A percentile compares a stretch with the other conserved stretches of the same genome.
These are phyloP conservation scores for Nesospiza acunhae DNA, from an alignment of 2,113 vertebrate genomes.

Conservation along the genomic window DNA sequence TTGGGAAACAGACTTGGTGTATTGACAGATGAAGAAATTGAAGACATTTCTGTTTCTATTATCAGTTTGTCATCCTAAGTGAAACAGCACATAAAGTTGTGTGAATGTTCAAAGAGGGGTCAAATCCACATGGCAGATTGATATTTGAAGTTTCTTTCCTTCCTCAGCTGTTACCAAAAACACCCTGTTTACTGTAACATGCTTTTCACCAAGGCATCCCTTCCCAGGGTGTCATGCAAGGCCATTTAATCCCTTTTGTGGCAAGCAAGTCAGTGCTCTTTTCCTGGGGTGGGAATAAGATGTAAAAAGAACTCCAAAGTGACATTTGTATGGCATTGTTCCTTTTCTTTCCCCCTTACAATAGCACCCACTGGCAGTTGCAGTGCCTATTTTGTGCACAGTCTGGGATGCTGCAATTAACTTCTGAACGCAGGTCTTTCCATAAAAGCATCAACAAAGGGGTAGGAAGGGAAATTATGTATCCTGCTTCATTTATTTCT, in stretches of 20 bases:
- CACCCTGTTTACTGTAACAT: not conserved
- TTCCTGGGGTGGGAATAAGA: conserved; percentile 35
- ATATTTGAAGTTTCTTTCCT: not conserved
- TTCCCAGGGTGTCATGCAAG: not conserved
- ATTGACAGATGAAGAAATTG: not conserved
- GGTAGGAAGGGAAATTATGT: conserved; percentile 49
- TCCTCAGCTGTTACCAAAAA: not conserved
- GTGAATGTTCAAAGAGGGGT: not conserved
- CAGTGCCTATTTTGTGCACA: conserved; percentile 10
- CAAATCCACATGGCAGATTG: not conserved
- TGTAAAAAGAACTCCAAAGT: not conserved
- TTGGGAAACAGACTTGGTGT: not conserved
- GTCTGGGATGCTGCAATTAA: conserved; percentile 65
- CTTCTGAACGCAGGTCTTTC: conserved; percentile 54
- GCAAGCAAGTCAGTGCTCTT: not conserved
- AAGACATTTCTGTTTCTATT: not conserved
- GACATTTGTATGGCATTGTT: not conserved
- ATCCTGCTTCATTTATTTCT: conserved; percentile 47
- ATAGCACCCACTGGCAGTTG: conserved; percentile 29
- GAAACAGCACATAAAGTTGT: not conserved
- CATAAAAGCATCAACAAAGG: conserved; percentile 57
- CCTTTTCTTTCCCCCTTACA: conserved; percentile 34
- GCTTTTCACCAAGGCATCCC: conserved; percentile 5
- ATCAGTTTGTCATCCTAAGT: not conserved
- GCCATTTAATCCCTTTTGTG: not conserved